Percentiles rank a stretch among this genome's conserved stretches.
Conservation (phyloP, 2,113 vertebrate genomes). For the Saccopteryx leptura region DNA sequence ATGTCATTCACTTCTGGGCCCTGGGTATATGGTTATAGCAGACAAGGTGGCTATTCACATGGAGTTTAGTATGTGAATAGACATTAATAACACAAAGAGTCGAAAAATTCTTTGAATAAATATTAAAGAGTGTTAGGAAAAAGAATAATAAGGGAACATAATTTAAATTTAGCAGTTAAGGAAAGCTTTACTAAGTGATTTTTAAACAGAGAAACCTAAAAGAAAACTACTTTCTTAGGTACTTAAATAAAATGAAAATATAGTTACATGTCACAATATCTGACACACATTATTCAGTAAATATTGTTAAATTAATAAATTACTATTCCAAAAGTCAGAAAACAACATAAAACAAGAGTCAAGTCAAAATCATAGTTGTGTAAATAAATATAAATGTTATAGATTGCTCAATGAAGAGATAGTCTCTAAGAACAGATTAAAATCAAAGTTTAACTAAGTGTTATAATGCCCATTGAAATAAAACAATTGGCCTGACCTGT, state of each 20-base stretch:
- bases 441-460: neutral
- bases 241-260: conserved; percentile 23
- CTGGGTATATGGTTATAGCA: neutral
- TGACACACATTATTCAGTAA: neutral
- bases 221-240: neutral
- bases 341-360: neutral
- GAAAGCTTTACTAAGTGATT: neutral
- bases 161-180: neutral
- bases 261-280: neutral
- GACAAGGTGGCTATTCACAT: neutral
- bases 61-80: neutral
- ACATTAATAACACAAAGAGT: neutral
- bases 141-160: neutral
- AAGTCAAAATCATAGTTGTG: neutral
- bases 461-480: neutral
- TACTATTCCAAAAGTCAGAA: neutral
- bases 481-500: neutral
- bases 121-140: neutral
- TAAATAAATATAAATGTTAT: neutral
- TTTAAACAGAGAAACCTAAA: conserved; percentile 10
- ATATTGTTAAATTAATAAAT: neutral
- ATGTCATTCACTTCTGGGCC: neutral
- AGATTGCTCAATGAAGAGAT: neutral
- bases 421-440: neutral
- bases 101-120: neutral